Conservation (phyloP, 2,888 invertebrate genomes). For the Meteorus colon region DNA sequence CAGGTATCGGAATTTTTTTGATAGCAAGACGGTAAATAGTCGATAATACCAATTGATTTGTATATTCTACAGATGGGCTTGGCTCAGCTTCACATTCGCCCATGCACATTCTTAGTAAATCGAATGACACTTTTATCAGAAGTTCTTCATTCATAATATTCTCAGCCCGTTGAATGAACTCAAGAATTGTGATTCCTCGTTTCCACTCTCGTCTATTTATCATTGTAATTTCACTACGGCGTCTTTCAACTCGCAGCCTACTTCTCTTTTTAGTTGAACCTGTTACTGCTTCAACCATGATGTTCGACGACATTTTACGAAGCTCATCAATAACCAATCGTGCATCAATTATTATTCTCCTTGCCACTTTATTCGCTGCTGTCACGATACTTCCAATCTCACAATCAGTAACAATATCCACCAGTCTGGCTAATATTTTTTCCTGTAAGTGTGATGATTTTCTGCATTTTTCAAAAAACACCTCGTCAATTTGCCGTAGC, state of each 20-base stretch:
- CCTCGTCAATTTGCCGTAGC: constrained; percentile 77
- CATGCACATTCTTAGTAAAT: constrained; percentile 85
- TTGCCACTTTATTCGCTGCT: constrained; percentile 79
- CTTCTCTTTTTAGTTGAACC: constrained; percentile 17
- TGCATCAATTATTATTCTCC: constrained; percentile 80
- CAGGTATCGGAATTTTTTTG: constrained; percentile 69
- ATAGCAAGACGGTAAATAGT: constrained; percentile 78
- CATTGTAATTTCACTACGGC: constrained; percentile 73
- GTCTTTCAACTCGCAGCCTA: constrained; percentile 72
- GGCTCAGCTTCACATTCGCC: constrained; percentile 83
- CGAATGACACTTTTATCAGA: constrained; percentile 85
- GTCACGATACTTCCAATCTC: constrained; percentile 67
- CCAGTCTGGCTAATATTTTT: constrained; percentile 61
- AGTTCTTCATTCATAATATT: constrained; percentile 81
- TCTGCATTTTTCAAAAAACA: constrained; percentile 72
- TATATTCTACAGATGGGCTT: constrained; percentile 84
- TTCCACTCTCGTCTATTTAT: constrained; percentile 84
- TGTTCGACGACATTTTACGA: constrained; percentile 75
- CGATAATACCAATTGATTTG: constrained; percentile 89
- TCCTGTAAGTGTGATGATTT: constrained; percentile 55
- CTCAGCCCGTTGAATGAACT: constrained; percentile 89
- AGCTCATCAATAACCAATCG: constrained; percentile 78
- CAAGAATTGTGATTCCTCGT: constrained; percentile 85
- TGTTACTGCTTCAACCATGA: background rate
- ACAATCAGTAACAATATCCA: constrained; percentile 68